Percentiles rank a stretch among this genome's conserved stretches.
These are phyloP conservation scores for Proales similis DNA, from an alignment of 1,140 invertebrate species.

Conservation along the genomic window DNA sequence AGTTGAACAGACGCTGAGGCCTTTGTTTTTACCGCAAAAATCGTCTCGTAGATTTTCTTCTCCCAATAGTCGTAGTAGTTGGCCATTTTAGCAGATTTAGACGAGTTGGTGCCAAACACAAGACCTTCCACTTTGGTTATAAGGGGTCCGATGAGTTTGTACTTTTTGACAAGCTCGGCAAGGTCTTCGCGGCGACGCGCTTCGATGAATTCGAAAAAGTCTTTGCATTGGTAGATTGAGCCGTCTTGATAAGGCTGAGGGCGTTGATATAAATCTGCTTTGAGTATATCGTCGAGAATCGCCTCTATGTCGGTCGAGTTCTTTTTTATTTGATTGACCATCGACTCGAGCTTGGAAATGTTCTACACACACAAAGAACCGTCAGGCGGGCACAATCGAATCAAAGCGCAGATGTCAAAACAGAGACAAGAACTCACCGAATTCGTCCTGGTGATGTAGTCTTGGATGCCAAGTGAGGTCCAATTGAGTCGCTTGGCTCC, in stretches of 20 bases:
- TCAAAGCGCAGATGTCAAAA: too few species aligned
- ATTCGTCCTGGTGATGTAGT: conserved; percentile 61
- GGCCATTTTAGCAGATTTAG: conserved; percentile 49
- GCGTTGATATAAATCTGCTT: conserved; percentile 49
- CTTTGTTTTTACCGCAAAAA: conserved; percentile 40
- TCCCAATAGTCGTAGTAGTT: conserved; percentile 56
- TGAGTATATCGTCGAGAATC: conserved; percentile 46
- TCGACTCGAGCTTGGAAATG: conserved; percentile 58
- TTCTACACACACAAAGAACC: too few species aligned
- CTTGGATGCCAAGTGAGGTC: conserved; percentile 70
- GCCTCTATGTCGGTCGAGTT: conserved; percentile 63
- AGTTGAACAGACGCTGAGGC: neutral
- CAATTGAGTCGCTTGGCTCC: conserved; percentile 72
- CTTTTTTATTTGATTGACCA: conserved; percentile 67
- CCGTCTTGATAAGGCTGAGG: conserved; percentile 45
- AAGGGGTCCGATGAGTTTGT: conserved; percentile 66
- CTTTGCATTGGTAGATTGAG: conserved; percentile 48
- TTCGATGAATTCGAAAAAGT: conserved; percentile 64
- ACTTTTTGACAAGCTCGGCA: conserved; percentile 61
- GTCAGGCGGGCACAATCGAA: too few species aligned
- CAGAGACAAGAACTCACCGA: conserved; percentile 43
- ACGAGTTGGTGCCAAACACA: conserved; percentile 53
- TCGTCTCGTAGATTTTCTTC: conserved; percentile 48
- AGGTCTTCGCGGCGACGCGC: conserved; percentile 62
- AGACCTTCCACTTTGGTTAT: conserved; percentile 71